Base-by-base conservation (phyloP, 2,113 vertebrate species). In the Paedocypris sp. region DNA sequence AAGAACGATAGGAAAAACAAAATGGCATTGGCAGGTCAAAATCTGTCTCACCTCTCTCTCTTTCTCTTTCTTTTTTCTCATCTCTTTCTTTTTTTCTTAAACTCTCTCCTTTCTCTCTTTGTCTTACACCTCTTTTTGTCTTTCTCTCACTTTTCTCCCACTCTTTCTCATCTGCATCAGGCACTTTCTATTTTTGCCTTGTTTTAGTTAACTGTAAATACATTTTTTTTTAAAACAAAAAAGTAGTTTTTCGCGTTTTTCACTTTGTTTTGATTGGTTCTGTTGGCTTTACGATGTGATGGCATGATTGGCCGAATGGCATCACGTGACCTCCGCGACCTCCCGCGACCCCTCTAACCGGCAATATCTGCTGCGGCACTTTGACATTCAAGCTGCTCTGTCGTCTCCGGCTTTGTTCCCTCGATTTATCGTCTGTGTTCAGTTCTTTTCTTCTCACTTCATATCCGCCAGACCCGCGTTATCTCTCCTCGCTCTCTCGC, bases 31-130 rank as follows among this genome's bases (percentile, higher is more conserved):
- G 19, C 49, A 31, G 20, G 31, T 19, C 9, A 4, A 49, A 29
- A n/a, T n/a, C 22, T 6, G n/a, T 42, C 42, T 33, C 19, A 33
- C 38, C 26, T 52, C 36, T 66, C 60, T 47, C 46, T 62, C 42
- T 46, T 49, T 48, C 38, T 43, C 29, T 46, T 11, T 41, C 20
- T 48, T 25, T 48, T 7, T 43, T 16, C 62, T 64, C 29, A 16
- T 53, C 22, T 9, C 25, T 8, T 11, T 9, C 57, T 18, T 38
- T 49, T 9, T 19, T 19, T 22, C 43, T 70, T 38, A 53, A 53
- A 53, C n/a, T n/a, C n/a, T n/a, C n/a, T n/a, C n/a, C n/a, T n/a
- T n/a, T n/a, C n/a, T n/a, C n/a, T n/a, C n/a, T n/a, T n/a, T n/a
- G n/a, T n/a, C n/a, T n/a, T n/a, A 20, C 32, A 23, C 49, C 19